phyloP scores from a whole-genome alignment of 2,797 vertebrate genomes.

The Urocyon cinereoargenteus region DNA sequence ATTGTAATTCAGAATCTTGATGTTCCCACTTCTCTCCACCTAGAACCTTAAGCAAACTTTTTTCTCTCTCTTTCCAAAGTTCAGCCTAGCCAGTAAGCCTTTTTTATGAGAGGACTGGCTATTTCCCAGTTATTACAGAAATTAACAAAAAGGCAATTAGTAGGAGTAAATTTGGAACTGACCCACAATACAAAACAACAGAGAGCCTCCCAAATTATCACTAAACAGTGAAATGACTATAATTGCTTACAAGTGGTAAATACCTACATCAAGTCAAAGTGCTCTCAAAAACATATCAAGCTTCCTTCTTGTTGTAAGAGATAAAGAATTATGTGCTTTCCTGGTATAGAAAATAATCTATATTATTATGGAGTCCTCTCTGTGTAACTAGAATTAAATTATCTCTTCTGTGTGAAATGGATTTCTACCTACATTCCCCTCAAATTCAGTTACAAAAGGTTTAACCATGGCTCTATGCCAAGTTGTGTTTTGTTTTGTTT shows the following conservation, averaged over 20 bases:
- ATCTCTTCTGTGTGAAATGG: slow-evolving; percentile 12
- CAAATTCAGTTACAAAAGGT: slow-evolving; percentile 63
- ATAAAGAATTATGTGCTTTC: slow-evolving; percentile 33
- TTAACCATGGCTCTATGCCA: slow-evolving; percentile 53
- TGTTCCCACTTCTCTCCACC: background rate
- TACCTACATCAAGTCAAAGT: background rate
- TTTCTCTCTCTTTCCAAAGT: slow-evolving; percentile 1
- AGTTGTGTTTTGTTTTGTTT: slow-evolving; percentile 72
- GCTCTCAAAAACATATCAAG: background rate
- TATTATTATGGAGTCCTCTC: slow-evolving; percentile 13
- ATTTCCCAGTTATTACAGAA: slow-evolving; percentile 7
- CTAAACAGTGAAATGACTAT: background rate
- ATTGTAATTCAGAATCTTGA: slow-evolving; percentile 30
- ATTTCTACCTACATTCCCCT: slow-evolving; percentile 21
- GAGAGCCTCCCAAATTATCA: background rate
- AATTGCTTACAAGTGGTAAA: slow-evolving; percentile 20
- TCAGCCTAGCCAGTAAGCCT: background rate
- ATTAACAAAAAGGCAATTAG: slow-evolving; percentile 23
- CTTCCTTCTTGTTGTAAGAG: background rate
- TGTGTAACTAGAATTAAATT: slow-evolving; percentile 18
- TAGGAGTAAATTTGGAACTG: background rate
- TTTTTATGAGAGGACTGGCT: background rate
- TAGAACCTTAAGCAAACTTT: background rate
- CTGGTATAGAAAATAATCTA: slow-evolving; percentile 6
- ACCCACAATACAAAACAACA: background rate